These are phyloP conservation scores for Neodiprion pinetum DNA, from an alignment of 1,140 invertebrate genomes.

Conservation along the genomic window DNA sequence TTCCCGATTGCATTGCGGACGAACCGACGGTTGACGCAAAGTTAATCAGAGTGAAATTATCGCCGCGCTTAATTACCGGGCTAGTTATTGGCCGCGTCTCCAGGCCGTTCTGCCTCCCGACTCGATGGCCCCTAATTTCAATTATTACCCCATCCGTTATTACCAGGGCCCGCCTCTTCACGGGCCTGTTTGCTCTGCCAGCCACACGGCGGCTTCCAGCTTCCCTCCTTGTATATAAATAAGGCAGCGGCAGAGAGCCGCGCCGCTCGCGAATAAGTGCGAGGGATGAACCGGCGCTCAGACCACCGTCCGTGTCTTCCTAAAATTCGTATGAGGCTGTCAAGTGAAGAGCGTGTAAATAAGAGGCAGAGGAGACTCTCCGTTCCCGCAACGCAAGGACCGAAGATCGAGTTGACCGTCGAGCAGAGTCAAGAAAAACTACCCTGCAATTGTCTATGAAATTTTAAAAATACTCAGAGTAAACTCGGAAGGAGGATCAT, in stretches of 20 bases:
- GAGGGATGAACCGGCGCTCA: too few relatives aligned
- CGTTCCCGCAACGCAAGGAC: neutral
- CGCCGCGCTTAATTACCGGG: slow-evolving; percentile 3
- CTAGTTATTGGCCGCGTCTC: neutral
- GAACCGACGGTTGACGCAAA: slow-evolving; percentile 3
- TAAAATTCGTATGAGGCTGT: slow-evolving; percentile 4
- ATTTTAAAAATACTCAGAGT: neutral
- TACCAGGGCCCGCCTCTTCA: neutral
- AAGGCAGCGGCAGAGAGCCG: neutral
- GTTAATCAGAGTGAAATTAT: slow-evolving; percentile 5
- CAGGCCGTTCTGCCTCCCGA: neutral
- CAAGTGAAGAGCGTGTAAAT: slow-evolving; percentile 7
- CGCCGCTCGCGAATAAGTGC: too few relatives aligned
- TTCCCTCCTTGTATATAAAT: slow-evolving; percentile 5
- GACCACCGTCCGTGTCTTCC: neutral
- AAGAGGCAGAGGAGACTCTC: neutral
- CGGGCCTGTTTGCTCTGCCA: neutral
- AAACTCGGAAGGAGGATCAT: too few relatives aligned
- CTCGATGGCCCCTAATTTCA: neutral
- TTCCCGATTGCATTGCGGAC: neutral
- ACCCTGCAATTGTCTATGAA: neutral
- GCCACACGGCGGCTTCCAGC: neutral
- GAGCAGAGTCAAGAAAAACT: neutral
- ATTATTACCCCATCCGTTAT: slow-evolving; percentile 2
- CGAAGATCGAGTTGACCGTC: neutral